These are phyloP conservation scores for Nemurella pictetii DNA, from an alignment of 2,888 invertebrate species.

Conservation along the genomic window DNA sequence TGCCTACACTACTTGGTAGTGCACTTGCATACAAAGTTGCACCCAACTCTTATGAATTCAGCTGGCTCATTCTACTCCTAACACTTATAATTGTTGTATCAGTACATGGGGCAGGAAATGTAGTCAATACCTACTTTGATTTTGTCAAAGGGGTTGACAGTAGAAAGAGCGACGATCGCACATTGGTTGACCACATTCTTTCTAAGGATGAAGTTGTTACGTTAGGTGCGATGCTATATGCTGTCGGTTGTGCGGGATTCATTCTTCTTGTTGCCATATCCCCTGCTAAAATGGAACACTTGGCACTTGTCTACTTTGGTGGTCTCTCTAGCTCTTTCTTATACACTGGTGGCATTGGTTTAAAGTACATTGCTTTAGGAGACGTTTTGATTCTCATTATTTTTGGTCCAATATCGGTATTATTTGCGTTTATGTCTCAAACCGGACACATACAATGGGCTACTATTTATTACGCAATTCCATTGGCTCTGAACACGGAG, in stretches of 20 bases:
- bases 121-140: conserved; percentile 96
- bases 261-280: conserved; percentile 76
- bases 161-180: conserved; percentile 90
- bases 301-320: conserved; percentile 93
- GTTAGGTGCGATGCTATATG: conserved; percentile 84
- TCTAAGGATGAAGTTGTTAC: conserved; percentile 83
- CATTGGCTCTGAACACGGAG: conserved; percentile 90
- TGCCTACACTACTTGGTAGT: conserved; percentile 88
- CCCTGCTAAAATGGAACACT: conserved; percentile 91
- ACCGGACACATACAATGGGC: conserved; percentile 89
- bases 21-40: conserved; percentile 82
- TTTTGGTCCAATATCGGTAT: conserved; percentile 91
- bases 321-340: conserved; percentile 92
- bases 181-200: conserved; percentile 89
- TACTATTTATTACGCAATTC: conserved; percentile 90
- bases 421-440: conserved; percentile 92
- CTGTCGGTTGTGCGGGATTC: conserved; percentile 83
- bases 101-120: conserved; percentile 95
- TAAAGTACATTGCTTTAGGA: conserved; percentile 93
- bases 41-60: conserved; percentile 67
- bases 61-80: conserved; percentile 74
- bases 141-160: conserved; percentile 93
- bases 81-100: conserved; percentile 86
- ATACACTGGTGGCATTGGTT: conserved; percentile 95
- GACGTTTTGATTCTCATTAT: conserved; percentile 89